A percentile compares a stretch with the other conserved stretches of the same genome.
Conservation (phyloP, 2,797 vertebrate genomes). For the Ceyx erithaca region DNA sequence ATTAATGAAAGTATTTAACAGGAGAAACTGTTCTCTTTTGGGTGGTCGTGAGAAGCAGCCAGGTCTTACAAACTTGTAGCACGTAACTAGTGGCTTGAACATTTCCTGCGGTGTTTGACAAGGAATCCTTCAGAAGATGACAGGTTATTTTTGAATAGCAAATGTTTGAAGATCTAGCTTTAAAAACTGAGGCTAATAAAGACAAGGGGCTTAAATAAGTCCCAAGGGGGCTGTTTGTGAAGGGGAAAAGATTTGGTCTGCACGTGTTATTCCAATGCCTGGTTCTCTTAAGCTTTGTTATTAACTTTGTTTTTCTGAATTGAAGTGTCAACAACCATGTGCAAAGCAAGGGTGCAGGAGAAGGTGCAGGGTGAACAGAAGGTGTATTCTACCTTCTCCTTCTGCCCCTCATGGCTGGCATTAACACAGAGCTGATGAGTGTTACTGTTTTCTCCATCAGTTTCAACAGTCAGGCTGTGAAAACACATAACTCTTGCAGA, state of each 20-base stretch:
- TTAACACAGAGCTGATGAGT: not conserved
- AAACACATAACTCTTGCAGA: not conserved
- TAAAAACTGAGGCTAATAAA: constrained; percentile 31
- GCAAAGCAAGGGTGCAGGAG: not conserved
- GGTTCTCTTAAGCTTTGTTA: constrained; percentile 23
- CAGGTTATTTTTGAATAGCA: constrained; percentile 1
- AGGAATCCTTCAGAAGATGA: not conserved
- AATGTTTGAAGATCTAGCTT: constrained; percentile 18
- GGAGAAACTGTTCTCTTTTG: not conserved
- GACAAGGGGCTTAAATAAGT: not conserved
- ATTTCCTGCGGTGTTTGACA: not conserved
- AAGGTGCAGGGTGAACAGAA: not conserved
- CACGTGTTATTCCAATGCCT: constrained; percentile 3
- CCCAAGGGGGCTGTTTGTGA: not conserved
- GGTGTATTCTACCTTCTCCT: not conserved
- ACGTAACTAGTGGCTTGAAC: constrained; percentile 1
- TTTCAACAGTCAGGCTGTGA: not conserved
- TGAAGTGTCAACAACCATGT: not conserved
- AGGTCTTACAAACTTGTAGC: not conserved
- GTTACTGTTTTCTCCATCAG: not conserved
- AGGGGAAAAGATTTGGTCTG: constrained; percentile 12
- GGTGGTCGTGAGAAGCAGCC: not conserved
- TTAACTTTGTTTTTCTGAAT: constrained; percentile 39
- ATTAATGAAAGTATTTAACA: constrained; percentile 8
- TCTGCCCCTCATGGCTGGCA: not conserved